phyloP scores from a whole-genome alignment of 1,140 invertebrate species.

The Drosophila yakuba region DNA sequence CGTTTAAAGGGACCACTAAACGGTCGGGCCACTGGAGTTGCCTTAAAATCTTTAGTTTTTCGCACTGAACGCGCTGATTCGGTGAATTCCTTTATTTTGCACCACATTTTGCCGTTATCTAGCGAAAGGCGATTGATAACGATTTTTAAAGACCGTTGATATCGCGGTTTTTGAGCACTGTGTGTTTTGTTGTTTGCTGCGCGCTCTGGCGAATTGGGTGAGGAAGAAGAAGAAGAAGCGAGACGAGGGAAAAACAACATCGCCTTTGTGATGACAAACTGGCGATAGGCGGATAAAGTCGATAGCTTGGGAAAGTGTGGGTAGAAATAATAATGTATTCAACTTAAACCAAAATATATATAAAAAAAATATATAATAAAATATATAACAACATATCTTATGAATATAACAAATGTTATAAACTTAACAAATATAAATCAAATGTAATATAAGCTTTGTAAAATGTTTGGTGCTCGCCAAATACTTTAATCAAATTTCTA shows the following conservation, averaged over 20 bases:
- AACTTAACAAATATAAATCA: too few species aligned
- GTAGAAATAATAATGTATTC: background rate
- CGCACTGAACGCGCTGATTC: slow-evolving; percentile 5
- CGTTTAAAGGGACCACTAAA: slow-evolving; percentile 67
- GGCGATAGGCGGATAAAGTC: slow-evolving; percentile 4
- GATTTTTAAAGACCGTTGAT: slow-evolving; percentile 28
- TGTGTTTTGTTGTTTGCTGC: slow-evolving; percentile 42
- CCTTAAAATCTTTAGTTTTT: slow-evolving; percentile 50
- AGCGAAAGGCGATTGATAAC: slow-evolving; percentile 7
- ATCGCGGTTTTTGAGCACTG: slow-evolving; percentile 31
- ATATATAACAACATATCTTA: too few species aligned
- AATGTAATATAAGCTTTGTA: too few species aligned
- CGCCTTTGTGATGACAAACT: slow-evolving; percentile 3
- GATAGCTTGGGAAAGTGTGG: slow-evolving; percentile 4
- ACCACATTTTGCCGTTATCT: slow-evolving; percentile 16
- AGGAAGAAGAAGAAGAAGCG: slow-evolving; percentile 23
- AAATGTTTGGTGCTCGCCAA: too few species aligned
- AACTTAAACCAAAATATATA: too few species aligned
- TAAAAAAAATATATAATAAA: too few species aligned
- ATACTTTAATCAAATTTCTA: too few species aligned
- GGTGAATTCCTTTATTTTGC: slow-evolving; percentile 13
- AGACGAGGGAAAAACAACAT: slow-evolving; percentile 32
- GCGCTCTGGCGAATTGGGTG: slow-evolving; percentile 33
- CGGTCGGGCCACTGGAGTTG: slow-evolving; percentile 67
- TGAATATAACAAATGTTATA: too few species aligned